A percentile compares a stretch with the other conserved stretches of the same genome.
Evolutionary conservation across 2,797 vertebrate genomes (phyloP).

Genomic region (Ataeniobius toweri): DNA sequence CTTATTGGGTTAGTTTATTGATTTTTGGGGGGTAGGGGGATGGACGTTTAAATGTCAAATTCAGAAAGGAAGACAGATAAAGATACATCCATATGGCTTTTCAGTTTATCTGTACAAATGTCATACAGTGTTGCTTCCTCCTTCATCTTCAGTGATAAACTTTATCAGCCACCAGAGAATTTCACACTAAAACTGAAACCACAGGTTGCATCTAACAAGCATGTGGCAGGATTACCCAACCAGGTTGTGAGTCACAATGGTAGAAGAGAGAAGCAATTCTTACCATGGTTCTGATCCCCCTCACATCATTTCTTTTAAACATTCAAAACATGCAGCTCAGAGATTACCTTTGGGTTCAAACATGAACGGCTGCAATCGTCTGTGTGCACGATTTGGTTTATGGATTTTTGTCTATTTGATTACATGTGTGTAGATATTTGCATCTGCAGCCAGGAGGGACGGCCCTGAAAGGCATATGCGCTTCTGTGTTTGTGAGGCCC

Average conservation of each 20-base stretch:
- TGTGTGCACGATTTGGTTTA: slow-evolving; percentile 17
- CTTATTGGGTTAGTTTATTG: slow-evolving; percentile 62
- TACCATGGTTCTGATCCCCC: slow-evolving; percentile 38
- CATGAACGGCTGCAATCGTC: background rate
- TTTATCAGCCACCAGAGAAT: slow-evolving; percentile 50
- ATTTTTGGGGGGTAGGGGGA: slow-evolving; percentile 8
- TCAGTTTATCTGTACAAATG: slow-evolving; percentile 54
- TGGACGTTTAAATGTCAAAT: slow-evolving; percentile 59
- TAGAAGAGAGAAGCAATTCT: slow-evolving; percentile 49
- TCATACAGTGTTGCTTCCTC: slow-evolving; percentile 36
- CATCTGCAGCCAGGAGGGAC: slow-evolving; percentile 4
- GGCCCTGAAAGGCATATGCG: slow-evolving; percentile 9
- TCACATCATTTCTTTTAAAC: slow-evolving; percentile 15
- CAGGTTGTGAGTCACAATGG: slow-evolving; percentile 61
- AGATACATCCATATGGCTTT: slow-evolving; percentile 23
- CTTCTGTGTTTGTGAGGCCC: slow-evolving; percentile 21
- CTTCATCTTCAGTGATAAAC: slow-evolving; percentile 28
- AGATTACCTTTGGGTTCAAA: slow-evolving; percentile 30
- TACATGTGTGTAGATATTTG: slow-evolving; percentile 12
- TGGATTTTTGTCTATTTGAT: slow-evolving; percentile 44
- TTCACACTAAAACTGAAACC: slow-evolving; percentile 48
- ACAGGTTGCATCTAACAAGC: slow-evolving; percentile 42
- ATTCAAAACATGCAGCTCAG: slow-evolving; percentile 10
- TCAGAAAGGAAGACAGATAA: slow-evolving; percentile 21
- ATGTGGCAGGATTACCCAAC: slow-evolving; percentile 50